Conservation (phyloP, 2,113 vertebrate genomes). For the Salvelinus alpinus region DNA sequence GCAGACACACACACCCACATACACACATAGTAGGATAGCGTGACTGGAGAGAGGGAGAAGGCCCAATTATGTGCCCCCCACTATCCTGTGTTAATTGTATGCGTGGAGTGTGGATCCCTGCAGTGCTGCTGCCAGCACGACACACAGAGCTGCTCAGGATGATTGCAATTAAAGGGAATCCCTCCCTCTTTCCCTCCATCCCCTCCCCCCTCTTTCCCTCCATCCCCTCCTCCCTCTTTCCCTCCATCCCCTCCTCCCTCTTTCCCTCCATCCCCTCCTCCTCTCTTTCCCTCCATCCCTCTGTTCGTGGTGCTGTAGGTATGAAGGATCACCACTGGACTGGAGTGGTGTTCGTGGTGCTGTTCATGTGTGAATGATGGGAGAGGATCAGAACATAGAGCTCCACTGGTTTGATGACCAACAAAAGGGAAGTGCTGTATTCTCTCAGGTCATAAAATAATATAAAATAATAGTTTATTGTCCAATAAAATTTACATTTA, state of each 20-base stretch:
- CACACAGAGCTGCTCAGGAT: slow-evolving; percentile 54
- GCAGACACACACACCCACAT: neutral
- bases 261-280: slow-evolving; percentile 22
- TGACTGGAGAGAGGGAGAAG: slow-evolving; percentile 21
- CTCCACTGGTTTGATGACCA: neutral
- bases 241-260: slow-evolving; percentile 38
- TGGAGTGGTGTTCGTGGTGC: slow-evolving; percentile 51
- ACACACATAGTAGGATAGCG: neutral
- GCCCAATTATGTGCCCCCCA: slow-evolving; percentile 38
- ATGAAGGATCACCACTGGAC: slow-evolving; percentile 51
- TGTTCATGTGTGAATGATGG: slow-evolving; percentile 25
- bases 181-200: slow-evolving; percentile 42
- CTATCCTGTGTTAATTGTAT: slow-evolving; percentile 64
- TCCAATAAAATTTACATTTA: no score
- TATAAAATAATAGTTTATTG: no score
- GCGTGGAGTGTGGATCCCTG: slow-evolving; percentile 65
- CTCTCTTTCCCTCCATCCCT: neutral
- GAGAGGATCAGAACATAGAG: neutral
- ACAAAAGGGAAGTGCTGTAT: neutral
- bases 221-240: slow-evolving; percentile 39
- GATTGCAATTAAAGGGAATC: slow-evolving; percentile 81
- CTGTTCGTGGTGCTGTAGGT: neutral
- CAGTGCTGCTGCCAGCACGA: slow-evolving; percentile 53
- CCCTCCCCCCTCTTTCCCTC: slow-evolving; percentile 4
- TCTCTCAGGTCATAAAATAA: neutral